Conservation (phyloP, 2,797 vertebrate species). For the Chelonia mydas region DNA sequence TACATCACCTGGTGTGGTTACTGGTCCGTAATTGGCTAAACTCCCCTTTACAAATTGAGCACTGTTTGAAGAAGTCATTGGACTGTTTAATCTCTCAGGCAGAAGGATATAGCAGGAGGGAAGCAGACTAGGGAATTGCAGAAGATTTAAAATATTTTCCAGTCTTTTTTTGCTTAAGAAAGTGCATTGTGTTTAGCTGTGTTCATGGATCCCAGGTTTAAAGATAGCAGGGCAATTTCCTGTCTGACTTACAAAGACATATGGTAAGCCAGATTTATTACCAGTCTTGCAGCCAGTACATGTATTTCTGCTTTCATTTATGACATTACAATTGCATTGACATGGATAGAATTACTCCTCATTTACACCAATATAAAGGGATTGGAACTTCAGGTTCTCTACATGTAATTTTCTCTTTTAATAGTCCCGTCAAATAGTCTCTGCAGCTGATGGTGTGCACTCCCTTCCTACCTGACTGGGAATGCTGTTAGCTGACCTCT, state of each 20-base stretch:
- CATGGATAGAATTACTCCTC: neutral
- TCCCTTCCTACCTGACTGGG: neutral
- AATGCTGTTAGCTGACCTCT: neutral
- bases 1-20: neutral
- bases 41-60: neutral
- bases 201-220: neutral
- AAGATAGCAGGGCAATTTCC: neutral
- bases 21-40: neutral
- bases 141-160: neutral
- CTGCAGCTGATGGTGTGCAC: neutral
- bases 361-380: neutral
- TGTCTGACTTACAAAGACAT: neutral
- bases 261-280: neutral
- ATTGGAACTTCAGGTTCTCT: neutral
- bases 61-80: neutral
- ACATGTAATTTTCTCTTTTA: neutral
- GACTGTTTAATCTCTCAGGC: neutral
- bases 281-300: neutral
- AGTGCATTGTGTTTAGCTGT: neutral
- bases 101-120: neutral
- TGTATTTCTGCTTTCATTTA: slow-evolving; percentile 1
- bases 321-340: neutral
- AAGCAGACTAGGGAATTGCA: neutral
- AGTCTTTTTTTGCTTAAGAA: neutral
- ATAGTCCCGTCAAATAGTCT: neutral